A percentile compares a stretch with the other conserved stretches of the same genome.
Conservation (phyloP, 2,113 vertebrate species). For the Sisor rabdophorus region DNA sequence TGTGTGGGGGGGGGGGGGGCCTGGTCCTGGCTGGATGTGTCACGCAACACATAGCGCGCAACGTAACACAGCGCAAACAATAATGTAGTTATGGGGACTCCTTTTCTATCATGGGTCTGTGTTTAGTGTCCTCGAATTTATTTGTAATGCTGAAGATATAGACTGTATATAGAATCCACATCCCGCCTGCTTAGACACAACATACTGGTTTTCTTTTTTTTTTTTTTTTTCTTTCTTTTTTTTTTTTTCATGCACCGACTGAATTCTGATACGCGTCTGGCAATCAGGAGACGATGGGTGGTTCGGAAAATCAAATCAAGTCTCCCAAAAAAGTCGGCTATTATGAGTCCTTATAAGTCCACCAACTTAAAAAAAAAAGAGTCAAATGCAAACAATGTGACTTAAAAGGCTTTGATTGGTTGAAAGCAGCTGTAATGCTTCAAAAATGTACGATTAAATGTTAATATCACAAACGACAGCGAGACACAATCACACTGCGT, state of each 20-base stretch:
- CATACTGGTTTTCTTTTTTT: no score
- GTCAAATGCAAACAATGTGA: neutral
- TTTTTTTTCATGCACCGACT: neutral
- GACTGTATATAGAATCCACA: neutral
- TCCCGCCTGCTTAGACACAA: neutral
- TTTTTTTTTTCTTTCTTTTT: no score
- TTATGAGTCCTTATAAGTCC: neutral
- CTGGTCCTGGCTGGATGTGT: neutral
- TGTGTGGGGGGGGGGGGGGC: no score
- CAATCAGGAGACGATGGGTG: neutral
- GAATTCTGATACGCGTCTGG: neutral
- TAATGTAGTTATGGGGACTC: neutral
- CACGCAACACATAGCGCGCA: neutral
- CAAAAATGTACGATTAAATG: neutral
- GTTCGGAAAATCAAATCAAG: neutral
- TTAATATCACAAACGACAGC: no score
- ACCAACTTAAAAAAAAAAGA: neutral
- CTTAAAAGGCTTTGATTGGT: no score
- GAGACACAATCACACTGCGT: no score
- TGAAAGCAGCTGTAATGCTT: no score
- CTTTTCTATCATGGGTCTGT: neutral
- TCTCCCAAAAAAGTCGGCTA: neutral
- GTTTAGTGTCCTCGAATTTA: neutral
- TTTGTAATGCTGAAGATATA: neutral
- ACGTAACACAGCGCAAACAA: neutral